Base-by-base conservation (phyloP, 2,797 vertebrate species). In the Halcyon smyrnensis region DNA sequence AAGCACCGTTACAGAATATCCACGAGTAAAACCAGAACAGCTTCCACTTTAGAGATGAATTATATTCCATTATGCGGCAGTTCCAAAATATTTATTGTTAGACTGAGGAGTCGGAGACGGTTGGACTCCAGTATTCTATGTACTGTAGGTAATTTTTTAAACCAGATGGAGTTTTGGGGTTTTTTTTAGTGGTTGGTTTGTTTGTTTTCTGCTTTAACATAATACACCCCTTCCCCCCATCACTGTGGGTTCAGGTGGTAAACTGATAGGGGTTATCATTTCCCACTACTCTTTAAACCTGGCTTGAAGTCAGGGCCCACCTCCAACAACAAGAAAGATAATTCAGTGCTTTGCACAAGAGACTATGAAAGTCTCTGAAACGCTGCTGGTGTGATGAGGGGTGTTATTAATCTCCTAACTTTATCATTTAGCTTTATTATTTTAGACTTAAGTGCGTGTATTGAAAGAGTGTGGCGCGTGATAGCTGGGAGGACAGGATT, bases 261-360 rank as follows among this genome's bases (percentile, higher is more conserved):
- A 56, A 41, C 32, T 36, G 89, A 90, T 97, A 95, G 0, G 63
- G 51, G 39, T 96, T 96, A 96, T 95, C 89, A 77, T 41, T 92
- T 84, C 85, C 82, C 34, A 7, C 54, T 94, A 95, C 83, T 73
- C 91, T 77, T 88, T 11, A 73, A 91, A 68, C 70, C 48, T 95
- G 93, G 76, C 87, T 6, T 39, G 63, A 87, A 87, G 57, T 95
- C 87, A 86, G 39, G 63, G 39, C 59, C 76, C 39, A 73, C 76
- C 85, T 90, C 11, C 11, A 63, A 32, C 28, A 9, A 32, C 5
- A 54, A 32, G 84, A 73, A 25, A 15, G 41, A 41, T 25, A 50
- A 57, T 19, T 76, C 46, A 57, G 82, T 80, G 82, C 82, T 95
- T 84, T 59, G 45, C 82, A 39, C 8, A 9, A 23, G 89, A 59